A percentile compares a stretch with the other conserved stretches of the same genome.
phyloP scores from a whole-genome alignment of 2,797 vertebrate genomes.

The Dryobates pubescens region DNA sequence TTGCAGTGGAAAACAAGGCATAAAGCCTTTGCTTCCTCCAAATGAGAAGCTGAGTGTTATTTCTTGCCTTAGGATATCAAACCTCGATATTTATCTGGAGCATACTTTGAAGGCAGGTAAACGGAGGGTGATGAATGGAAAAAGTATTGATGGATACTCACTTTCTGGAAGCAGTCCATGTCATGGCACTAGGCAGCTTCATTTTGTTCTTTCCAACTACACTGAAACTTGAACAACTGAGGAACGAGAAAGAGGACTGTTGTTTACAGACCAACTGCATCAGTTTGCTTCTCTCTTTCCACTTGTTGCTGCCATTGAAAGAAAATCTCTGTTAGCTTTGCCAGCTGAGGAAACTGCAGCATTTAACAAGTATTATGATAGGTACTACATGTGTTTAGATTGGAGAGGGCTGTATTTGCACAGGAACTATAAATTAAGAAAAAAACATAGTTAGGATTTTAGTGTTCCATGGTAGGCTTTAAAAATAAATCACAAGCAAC shows the following conservation, averaged over 20 bases:
- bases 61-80: background rate
- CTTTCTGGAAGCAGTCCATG: background rate
- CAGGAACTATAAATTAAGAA: background rate
- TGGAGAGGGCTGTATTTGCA: background rate
- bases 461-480: background rate
- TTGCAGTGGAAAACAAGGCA: background rate
- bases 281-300: background rate
- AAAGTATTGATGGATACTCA: background rate
- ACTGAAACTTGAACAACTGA: background rate
- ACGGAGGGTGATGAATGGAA: background rate
- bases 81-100: background rate
- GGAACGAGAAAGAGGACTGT: background rate
- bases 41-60: background rate
- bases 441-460: background rate
- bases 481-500: background rate
- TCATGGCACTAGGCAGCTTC: background rate
- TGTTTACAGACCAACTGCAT: background rate
- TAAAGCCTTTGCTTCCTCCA: background rate
- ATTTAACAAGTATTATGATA: background rate
- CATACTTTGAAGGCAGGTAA: background rate
- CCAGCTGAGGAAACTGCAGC: background rate
- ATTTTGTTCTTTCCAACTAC: background rate
- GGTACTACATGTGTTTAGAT: background rate
- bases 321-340: background rate
- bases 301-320: background rate